Evolutionary conservation across 2,797 vertebrate species (phyloP).

Genomic region (Emydoidea blandingii): DNA sequence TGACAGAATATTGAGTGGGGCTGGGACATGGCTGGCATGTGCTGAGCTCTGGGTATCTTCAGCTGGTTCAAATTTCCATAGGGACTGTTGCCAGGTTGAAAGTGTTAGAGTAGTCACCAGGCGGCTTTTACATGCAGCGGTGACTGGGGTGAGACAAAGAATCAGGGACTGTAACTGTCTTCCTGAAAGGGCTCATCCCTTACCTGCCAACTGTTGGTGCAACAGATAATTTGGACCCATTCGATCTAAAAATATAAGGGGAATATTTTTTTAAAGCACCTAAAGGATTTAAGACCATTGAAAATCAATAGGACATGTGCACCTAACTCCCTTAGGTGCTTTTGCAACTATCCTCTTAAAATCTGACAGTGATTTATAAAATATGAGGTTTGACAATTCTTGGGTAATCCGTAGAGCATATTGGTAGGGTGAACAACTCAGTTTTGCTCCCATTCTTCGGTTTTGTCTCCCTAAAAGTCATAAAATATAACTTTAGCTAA

Average conservation of each 20-base stretch:
- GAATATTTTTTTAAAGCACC: neutral
- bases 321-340: constrained; percentile 60
- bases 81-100: neutral
- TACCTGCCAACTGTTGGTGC: constrained; percentile 12
- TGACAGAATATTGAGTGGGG: too few species aligned
- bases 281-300: constrained; percentile 39
- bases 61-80: constrained; percentile 12
- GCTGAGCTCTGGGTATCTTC: constrained; percentile 18
- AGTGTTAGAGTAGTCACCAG: constrained; percentile 6
- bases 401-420: constrained; percentile 28
- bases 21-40: neutral
- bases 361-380: neutral
- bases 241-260: constrained; percentile 25
- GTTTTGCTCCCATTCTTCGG: constrained; percentile 70
- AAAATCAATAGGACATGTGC: neutral
- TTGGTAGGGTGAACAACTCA: constrained; percentile 66
- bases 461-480: constrained; percentile 66
- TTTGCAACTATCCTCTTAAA: constrained; percentile 65
- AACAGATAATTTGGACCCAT: constrained; percentile 45
- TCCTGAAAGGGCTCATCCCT: constrained; percentile 3
- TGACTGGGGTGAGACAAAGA: neutral
- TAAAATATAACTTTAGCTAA: constrained; percentile 63
- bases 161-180: neutral
- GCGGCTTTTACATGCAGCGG: neutral
- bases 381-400: constrained; percentile 62